phyloP scores from a whole-genome alignment of 2,113 vertebrate genomes.

The Urocynchramus pylzowi region DNA sequence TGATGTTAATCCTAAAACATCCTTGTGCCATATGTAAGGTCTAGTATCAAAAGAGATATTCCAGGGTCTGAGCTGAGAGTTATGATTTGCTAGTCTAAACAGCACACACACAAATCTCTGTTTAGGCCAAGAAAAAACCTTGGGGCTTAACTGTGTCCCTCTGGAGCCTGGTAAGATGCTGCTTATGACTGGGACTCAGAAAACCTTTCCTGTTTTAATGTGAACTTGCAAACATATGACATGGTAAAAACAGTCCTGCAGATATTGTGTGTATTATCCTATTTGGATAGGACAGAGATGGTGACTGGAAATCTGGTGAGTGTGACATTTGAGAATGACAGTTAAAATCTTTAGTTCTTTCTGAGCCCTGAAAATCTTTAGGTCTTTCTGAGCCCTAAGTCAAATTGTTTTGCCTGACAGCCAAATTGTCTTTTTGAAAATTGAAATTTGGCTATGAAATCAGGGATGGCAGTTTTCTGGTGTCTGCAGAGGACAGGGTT shows the following conservation, averaged over 20 bases:
- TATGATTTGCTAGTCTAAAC: neutral
- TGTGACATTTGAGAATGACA: neutral
- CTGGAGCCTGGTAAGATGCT: neutral
- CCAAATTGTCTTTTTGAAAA: neutral
- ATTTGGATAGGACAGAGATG: neutral
- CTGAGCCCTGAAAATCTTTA: neutral
- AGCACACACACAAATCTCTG: neutral
- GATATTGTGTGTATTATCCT: neutral
- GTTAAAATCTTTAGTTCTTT: neutral
- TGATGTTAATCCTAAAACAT: neutral
- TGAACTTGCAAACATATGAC: neutral
- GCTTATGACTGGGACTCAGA: neutral
- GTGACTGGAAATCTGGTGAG: neutral
- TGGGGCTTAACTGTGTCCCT: neutral
- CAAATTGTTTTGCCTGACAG: neutral
- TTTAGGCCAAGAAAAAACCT: conserved; percentile 8
- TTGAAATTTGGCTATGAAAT: neutral
- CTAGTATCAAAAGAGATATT: neutral
- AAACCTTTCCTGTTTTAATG: neutral
- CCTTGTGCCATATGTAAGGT: neutral
- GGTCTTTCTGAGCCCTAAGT: neutral
- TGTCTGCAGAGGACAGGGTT: neutral
- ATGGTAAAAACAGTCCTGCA: neutral
- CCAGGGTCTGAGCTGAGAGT: neutral
- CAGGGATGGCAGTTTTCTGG: neutral